Conservation (phyloP, 2,797 vertebrate species). For the Emydoidea blandingii region DNA sequence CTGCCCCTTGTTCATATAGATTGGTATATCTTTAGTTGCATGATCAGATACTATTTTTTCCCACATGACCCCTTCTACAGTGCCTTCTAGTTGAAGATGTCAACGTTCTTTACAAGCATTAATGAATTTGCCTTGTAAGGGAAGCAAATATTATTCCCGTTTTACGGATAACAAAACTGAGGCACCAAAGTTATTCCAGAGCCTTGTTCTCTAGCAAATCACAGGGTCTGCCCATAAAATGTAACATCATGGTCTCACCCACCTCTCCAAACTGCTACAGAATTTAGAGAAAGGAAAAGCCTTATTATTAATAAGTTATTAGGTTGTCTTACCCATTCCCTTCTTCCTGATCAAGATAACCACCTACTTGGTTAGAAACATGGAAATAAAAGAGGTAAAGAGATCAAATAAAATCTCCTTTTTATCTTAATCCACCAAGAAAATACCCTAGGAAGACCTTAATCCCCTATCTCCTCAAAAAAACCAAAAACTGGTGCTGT, state of each 20-base stretch:
- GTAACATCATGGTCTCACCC: not conserved
- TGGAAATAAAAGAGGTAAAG: constrained; percentile 1
- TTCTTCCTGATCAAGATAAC: not conserved
- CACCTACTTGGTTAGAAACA: not conserved
- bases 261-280: not conserved
- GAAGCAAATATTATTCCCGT: not conserved
- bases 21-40: not conserved
- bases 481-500: not conserved
- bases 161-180: not conserved
- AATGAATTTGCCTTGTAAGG: not conserved
- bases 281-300: not conserved
- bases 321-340: not conserved
- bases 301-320: not conserved
- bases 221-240: not conserved
- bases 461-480: not conserved
- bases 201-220: not conserved
- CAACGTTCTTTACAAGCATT: not conserved
- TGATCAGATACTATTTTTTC: not conserved
- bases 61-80: not conserved
- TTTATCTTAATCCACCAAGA: constrained; percentile 60
- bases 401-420: constrained; percentile 47
- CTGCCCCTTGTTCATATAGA: not conserved
- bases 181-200: not conserved
- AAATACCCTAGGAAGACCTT: constrained; percentile 69
- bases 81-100: not conserved